Base-by-base conservation (phyloP, 2,797 vertebrate genomes). In the Clarias pachynema region DNA sequence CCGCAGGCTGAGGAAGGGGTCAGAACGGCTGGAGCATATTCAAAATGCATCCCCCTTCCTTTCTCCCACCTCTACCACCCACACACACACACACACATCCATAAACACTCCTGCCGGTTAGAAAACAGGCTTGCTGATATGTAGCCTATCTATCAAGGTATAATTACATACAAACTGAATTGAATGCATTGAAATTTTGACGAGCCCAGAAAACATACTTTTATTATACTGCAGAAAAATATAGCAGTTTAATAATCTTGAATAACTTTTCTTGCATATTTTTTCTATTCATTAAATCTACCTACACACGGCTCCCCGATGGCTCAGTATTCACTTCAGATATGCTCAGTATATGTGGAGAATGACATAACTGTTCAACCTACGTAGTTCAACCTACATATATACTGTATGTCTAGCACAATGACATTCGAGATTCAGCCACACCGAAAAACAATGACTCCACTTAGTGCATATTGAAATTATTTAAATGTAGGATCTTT, bases 21-120 rank as follows among this genome's bases (percentile, higher is more conserved):
- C 26, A 62, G 60, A 20, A 34, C 20, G 37, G 72, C 22, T 75
- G 49, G 31, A 65, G 65, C 26, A 22, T 22, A n/a, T 62, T 56
- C 63, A 83, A 6, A 63, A 59, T 65, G 18, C 84, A 59, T 66
- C 63, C 29, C 7, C 65, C 29, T 56, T 22, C 59, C 59, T 82
- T 31, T 62, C 24, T 68, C 49, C 26, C 26, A 24, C n/a, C 5
- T 40, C 44, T 12, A 53, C 24, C 65, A 81, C 73, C 40, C 73
- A 56, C 82, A 49, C 78, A 73, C 82, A 79, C 56, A 60, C 53
- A 49, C 72, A 83, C 65, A 70, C 74, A 57, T 34, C 16, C 53
- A 24, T 20, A 24, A 20, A 60, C 63, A 66, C 26, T 29, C 70
- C 20, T 22, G 59, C n/a, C 26, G 70, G n/a, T 57, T 53, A 22